Base-by-base conservation (phyloP, 2,797 vertebrate genomes). In the Scolopax rusticola region DNA sequence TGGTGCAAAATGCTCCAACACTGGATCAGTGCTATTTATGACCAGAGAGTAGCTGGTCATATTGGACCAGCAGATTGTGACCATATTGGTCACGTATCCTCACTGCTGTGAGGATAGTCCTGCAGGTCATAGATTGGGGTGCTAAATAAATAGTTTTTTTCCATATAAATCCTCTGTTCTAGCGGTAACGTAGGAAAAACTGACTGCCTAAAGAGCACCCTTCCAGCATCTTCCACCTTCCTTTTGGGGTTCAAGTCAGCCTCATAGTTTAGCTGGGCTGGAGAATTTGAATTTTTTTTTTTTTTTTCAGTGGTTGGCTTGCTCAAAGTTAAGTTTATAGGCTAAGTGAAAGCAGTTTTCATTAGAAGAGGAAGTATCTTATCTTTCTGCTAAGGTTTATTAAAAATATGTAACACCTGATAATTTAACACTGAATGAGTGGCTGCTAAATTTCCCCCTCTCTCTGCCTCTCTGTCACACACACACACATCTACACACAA, bases 351-450 rank as follows among this genome's bases (percentile, higher is more conserved):
- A 75, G 33, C 32, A 60, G 38, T 57, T 94, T 95, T 75, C 75
- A 28, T 27, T 45, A 51, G 87, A 40, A 89, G 17, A 84, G 57
- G 64, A 77, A 83, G 57, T 75, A 78, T 77, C 89, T 96, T 94
- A 96, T 96, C 89, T 83, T 61, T 53, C 78, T 60, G 4, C 57
- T 32, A 85, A 93, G 64, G 48, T 93, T 94, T 88, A 91, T 94
- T 95, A 93, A 90, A 97, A 97, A 84, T 78, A 95, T 94, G 90
- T 93, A 57, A 25, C 93, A 97, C 93, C 95, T 97, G 95, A 95
- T 95, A 97, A 93, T 95, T 95, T 85, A 70, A 81, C 90, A 93
- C 78, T 6, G 0, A 93, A 21, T 40, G 78, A 94, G 61, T 83
- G 92, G 61, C 92, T 94, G 95, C 32, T 89, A 50, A 71, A 95